These are phyloP conservation scores for Hafferia zeledoni DNA, from an alignment of 2,797 vertebrate genomes.

Conservation along the genomic window DNA sequence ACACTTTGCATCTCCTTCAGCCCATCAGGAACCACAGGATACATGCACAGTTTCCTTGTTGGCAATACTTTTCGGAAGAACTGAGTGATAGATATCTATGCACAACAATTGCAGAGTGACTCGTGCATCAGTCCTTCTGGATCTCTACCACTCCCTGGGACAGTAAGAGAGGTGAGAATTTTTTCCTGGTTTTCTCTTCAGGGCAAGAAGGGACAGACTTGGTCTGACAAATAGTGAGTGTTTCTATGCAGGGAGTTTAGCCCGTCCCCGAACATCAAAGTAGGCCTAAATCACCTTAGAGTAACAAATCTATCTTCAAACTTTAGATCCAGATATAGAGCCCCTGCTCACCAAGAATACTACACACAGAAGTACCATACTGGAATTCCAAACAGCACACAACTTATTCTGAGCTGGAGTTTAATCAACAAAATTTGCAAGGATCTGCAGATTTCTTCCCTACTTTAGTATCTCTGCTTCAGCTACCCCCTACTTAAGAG, in stretches of 20 bases:
- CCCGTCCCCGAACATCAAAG: background rate
- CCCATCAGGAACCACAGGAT: background rate
- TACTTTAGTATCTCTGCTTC: background rate
- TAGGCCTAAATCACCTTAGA: background rate
- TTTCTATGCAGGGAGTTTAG: background rate
- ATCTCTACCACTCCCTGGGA: background rate
- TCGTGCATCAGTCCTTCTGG: background rate
- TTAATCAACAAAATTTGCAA: background rate
- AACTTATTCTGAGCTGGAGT: background rate
- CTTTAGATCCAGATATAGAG: background rate
- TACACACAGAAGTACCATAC: background rate
- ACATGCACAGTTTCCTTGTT: rapidly evolving
- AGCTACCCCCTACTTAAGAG: background rate
- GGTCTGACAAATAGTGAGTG: background rate
- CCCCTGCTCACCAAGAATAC: background rate
- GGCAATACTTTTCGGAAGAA: background rate
- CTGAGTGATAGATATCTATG: background rate
- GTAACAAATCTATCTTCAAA: background rate
- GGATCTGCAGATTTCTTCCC: background rate
- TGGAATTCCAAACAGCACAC: background rate
- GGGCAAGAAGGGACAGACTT: background rate
- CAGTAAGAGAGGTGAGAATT: background rate
- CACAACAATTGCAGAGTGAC: background rate
- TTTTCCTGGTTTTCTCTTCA: background rate
- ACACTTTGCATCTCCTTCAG: background rate